Base-by-base conservation (phyloP, 2,797 vertebrate species). In the Diceros bicornis region DNA sequence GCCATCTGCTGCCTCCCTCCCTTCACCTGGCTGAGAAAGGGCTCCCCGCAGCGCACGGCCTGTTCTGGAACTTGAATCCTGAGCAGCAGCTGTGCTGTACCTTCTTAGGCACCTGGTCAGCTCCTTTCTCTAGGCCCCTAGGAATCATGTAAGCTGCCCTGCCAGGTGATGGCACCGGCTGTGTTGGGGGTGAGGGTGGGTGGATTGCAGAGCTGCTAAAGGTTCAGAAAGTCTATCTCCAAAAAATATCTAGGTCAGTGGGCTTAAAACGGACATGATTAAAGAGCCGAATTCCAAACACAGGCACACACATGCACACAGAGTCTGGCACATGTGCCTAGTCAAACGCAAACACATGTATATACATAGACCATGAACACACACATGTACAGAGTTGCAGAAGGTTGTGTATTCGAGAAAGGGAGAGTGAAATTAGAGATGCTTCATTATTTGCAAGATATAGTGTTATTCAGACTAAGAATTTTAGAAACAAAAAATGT, bases 21-120 rank as follows among this genome's bases (percentile, higher is more conserved):
- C 25, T 6, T 66, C 17, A 77, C 66, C 95, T 95, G 82, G 61
- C 25, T n/a, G 61, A 41, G n/a, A 47, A 23, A 7, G 62, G 6
- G 6, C 29, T 57, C 82, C 61, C 90, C 6, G 1, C 0, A 0
- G 59, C 1, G 14, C 27, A 9, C 0, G 6, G 47, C 25, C 61
- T 96, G 82, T 41, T n/a, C 8, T n/a, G 44, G 71, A 79, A 47
- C 21, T 20, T 3, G 37, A 66, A 21, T 82, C 29, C 1, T 0
- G 17, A 61, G 61, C 14, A 75, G 47, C 71, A 81, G 52, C 68
- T 79, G 20, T 66, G 34, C 4, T 8, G 23, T 1, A 21, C 27
- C 14, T 27, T 78, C 37, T n/a, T 2, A 1, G 55, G 74, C 37
- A n/a, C 8, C 21, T 0, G 0, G 17, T 71, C 61, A 55, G 61